Evolutionary conservation across 2,888 invertebrate species (phyloP).

Genomic region (Lepidochitona cinerea): DNA sequence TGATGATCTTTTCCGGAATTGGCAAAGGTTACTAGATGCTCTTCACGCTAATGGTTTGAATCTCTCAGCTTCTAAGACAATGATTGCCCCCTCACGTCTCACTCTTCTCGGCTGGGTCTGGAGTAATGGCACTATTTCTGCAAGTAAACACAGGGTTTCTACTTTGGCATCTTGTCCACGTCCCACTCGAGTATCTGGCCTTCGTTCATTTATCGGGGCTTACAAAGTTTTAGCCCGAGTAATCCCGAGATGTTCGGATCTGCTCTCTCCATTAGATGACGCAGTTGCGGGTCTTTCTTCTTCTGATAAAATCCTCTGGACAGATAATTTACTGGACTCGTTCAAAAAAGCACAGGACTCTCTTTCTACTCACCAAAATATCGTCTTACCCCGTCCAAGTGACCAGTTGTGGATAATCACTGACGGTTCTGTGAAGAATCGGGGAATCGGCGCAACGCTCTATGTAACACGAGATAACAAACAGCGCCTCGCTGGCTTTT

Average conservation of each 20-base stretch:
- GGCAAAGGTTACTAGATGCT: conserved; percentile 14
- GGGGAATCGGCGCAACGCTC: conserved; percentile 12
- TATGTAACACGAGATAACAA: conserved; percentile 13
- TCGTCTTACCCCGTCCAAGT: conserved; percentile 14
- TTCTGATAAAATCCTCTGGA: conserved; percentile 29
- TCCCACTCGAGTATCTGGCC: conserved; percentile 22
- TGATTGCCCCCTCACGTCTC: no score
- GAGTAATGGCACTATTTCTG: conserved; percentile 22
- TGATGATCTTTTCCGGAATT: conserved; percentile 14
- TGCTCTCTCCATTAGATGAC: conserved; percentile 23
- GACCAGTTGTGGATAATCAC: conserved; percentile 24
- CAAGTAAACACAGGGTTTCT: conserved; percentile 26
- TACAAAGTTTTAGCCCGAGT: conserved; percentile 31
- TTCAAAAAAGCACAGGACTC: conserved; percentile 21
- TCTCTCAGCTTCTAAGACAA: conserved; percentile 26
- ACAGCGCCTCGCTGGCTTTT: conserved; percentile 15
- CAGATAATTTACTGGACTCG: conserved; percentile 13
- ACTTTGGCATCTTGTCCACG: conserved; percentile 19
- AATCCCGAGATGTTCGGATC: conserved; percentile 19
- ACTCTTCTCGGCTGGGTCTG: conserved; percentile 31
- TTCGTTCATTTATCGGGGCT: conserved; percentile 30
- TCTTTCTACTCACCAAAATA: conserved; percentile 9
- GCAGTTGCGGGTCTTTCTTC: conserved; percentile 22
- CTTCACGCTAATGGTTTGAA: conserved; percentile 13
- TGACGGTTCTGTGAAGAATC: conserved; percentile 12